phyloP scores from a whole-genome alignment of 2,797 vertebrate genomes.

The Diplodus puntazzo region DNA sequence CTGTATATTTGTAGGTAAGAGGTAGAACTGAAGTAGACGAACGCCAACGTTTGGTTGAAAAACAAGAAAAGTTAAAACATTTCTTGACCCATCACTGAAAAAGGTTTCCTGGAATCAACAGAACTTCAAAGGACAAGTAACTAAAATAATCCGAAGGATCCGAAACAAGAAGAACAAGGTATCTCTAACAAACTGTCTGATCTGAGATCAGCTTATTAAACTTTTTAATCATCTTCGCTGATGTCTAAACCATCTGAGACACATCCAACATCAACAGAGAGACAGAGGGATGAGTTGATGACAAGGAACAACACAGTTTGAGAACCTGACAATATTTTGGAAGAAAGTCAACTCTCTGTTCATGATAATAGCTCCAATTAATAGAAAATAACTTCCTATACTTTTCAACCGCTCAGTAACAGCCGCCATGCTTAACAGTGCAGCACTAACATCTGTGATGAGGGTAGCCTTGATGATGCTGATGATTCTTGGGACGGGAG shows the following conservation, averaged over 20 bases:
- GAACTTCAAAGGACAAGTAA: not conserved
- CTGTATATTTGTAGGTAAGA: conserved; percentile 1
- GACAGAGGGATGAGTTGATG: not conserved
- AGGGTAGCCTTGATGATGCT: conserved; percentile 33
- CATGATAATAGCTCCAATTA: not conserved
- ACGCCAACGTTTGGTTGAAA: conserved; percentile 45
- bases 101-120: not conserved
- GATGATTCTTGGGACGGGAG: conserved; percentile 27
- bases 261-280: not conserved
- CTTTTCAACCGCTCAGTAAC: not conserved
- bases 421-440: conserved; percentile 42
- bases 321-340: not conserved
- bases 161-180: not conserved
- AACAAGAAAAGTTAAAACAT: not conserved
- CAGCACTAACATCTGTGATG: conserved; percentile 1
- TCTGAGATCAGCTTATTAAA: not conserved
- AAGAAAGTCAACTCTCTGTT: not conserved
- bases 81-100: conserved; percentile 6
- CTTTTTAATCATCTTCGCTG: not conserved
- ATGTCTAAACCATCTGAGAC: not conserved
- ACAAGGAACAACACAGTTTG: not conserved
- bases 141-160: not conserved
- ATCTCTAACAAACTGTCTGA: not conserved
- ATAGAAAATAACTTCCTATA: not conserved
- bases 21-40: conserved; percentile 28